A percentile compares a stretch with the other conserved stretches of the same genome.
These are phyloP conservation scores for Drosophila phalerata DNA, from an alignment of 2,888 invertebrate species.

Conservation along the genomic window DNA sequence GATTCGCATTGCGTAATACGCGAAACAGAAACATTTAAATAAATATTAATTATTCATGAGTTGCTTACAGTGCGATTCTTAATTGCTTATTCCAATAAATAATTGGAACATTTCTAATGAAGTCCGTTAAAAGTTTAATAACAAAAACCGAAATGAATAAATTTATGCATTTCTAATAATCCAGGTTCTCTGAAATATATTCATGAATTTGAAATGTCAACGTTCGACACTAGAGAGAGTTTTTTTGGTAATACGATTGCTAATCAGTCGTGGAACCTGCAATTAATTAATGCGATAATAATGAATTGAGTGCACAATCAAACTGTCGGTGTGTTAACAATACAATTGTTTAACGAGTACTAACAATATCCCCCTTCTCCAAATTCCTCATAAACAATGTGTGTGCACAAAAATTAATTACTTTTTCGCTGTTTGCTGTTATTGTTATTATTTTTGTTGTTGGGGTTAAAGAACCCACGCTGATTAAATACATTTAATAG, in stretches of 20 bases:
- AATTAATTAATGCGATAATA: slow-evolving; percentile 64
- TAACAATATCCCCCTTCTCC: slow-evolving; percentile 10
- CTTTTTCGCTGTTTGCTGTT: slow-evolving; percentile 8
- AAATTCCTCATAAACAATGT: slow-evolving; percentile 6
- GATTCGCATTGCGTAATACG: slow-evolving; percentile 44
- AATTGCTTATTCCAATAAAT: slow-evolving; percentile 51
- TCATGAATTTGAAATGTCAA: slow-evolving; percentile 55
- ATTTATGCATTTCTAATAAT: slow-evolving; percentile 24
- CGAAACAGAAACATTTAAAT: slow-evolving; percentile 22
- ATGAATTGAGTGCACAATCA: slow-evolving; percentile 60
- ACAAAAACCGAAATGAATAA: slow-evolving; percentile 3
- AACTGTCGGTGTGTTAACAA: slow-evolving; percentile 56
- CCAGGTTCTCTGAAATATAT: slow-evolving; percentile 12
- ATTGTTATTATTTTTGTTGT: neutral
- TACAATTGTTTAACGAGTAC: slow-evolving; percentile 47
- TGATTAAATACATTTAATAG: slow-evolving; percentile 10
- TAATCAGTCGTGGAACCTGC: slow-evolving; percentile 47
- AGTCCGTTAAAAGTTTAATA: slow-evolving; percentile 10
- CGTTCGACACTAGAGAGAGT: slow-evolving; percentile 25
- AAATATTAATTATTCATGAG: slow-evolving; percentile 42
- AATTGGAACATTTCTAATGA: slow-evolving; percentile 41
- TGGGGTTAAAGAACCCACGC: slow-evolving; percentile 10
- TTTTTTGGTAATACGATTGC: slow-evolving; percentile 27
- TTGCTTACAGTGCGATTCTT: slow-evolving; percentile 38
- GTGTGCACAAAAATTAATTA: slow-evolving; percentile 53